A percentile compares a stretch with the other conserved stretches of the same genome.
Conservation (phyloP, 1,140 invertebrate genomes). For the Drosophila baimaii region DNA sequence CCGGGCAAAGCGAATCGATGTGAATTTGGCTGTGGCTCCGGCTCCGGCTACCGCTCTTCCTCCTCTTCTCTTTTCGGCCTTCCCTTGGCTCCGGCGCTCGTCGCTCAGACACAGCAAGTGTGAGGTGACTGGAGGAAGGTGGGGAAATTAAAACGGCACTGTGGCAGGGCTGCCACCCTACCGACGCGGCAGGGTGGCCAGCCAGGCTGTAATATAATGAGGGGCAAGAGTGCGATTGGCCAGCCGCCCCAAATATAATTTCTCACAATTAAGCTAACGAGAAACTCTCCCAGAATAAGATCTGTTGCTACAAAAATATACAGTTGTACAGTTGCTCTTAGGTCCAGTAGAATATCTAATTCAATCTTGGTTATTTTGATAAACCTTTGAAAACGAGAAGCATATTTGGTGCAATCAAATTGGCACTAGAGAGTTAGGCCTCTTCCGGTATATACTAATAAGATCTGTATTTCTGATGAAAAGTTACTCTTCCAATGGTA, state of each 20-base stretch:
- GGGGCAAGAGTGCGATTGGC: conserved; percentile 35
- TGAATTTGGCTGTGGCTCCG: conserved; percentile 53
- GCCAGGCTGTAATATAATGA: conserved; percentile 35
- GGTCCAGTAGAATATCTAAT: no score
- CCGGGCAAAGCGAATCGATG: conserved; percentile 58
- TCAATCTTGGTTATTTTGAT: background rate
- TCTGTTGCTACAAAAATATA: background rate
- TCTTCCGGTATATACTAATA: background rate
- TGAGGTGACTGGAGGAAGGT: conserved; percentile 1
- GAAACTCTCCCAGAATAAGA: background rate
- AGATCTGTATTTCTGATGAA: no score
- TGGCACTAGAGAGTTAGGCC: background rate
- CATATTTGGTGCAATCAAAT: background rate
- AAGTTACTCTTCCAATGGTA: no score
- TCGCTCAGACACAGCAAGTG: conserved; percentile 40
- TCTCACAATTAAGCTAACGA: conserved; percentile 39
- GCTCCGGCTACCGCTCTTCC: conserved; percentile 24
- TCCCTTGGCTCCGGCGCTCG: conserved; percentile 33
- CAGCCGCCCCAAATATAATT: conserved; percentile 31
- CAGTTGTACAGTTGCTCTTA: no score
- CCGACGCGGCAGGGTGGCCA: conserved; percentile 1
- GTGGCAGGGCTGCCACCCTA: background rate
- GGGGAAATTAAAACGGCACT: conserved; percentile 18
- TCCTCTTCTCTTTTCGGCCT: conserved; percentile 4
- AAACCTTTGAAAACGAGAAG: background rate